Conservation (phyloP, 2,888 invertebrate genomes). For the Cistogaster globosa region DNA sequence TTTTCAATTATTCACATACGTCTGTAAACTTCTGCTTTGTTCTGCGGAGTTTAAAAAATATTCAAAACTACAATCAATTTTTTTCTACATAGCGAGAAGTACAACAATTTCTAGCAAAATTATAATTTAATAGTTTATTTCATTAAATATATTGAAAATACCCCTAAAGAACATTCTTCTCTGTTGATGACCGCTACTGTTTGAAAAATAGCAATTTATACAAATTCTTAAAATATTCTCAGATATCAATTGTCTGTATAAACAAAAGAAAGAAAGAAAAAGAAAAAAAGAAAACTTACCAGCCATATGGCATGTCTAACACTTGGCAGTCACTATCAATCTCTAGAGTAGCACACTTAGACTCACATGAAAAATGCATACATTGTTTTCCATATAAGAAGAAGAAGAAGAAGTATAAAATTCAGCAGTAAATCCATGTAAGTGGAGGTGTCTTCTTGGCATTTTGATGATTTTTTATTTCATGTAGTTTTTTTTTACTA, state of each 20-base stretch:
- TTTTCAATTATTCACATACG: no score
- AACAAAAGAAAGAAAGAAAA: not conserved
- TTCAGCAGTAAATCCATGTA: slow-evolving; percentile 42
- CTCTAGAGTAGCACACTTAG: slow-evolving; percentile 48
- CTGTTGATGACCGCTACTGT: slow-evolving; percentile 9
- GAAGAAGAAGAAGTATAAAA: slow-evolving; percentile 30
- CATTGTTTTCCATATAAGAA: slow-evolving; percentile 50
- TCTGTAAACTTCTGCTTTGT: no score
- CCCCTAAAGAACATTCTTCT: not conserved
- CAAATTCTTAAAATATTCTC: slow-evolving; percentile 47
- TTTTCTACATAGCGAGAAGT: no score
- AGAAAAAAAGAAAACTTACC: slow-evolving; percentile 32
- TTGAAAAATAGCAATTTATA: slow-evolving; percentile 19
- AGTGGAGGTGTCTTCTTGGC: slow-evolving; percentile 64
- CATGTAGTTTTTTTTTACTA: not conserved
- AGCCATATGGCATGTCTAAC: slow-evolving; percentile 66
- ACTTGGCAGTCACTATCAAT: slow-evolving; percentile 70
- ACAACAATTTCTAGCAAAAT: no score
- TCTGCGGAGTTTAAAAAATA: no score
- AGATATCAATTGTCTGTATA: slow-evolving; percentile 33
- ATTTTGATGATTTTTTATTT: slow-evolving; percentile 57
- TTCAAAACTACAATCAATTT: no score
- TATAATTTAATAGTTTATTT: no score
- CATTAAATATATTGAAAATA: no score
- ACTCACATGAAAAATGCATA: slow-evolving; percentile 51